Evolutionary conservation across 2,888 invertebrate genomes (phyloP), one percentile per base, ranked within the genome.

Genomic region (Troilus luridus): DNA sequence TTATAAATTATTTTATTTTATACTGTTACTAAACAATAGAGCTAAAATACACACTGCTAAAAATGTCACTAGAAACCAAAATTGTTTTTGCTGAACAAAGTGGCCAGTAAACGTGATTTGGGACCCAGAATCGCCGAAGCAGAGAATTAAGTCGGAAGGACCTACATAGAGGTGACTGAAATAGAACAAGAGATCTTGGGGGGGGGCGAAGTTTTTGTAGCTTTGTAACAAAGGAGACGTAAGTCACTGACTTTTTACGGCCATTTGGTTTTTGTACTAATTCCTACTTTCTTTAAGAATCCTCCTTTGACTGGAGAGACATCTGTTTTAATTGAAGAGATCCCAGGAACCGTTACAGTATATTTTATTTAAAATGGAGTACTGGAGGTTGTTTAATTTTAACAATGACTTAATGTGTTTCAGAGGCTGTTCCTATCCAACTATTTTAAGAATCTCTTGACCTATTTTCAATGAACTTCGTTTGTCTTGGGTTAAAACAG

Each of bases 381-480:
- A 67, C 24, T 19, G 19, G 27, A 17, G 24, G 27, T 19, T n/a
- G n/a, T 56, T 85, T 85, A 56, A 56, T 58, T 85, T 85, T n/a
- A 85, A 85, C 85, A 85, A 85, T 85, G 85, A 85, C 85, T 85
- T 85, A 54, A 85, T 85, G 56, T 58, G 56, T 85, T 85, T 56
- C 56, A 56, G 85, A 56, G 56, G 56, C 85, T 56, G 14, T 58
- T 85, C 85, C 56, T 56, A n/a, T 5, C 56, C 85, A 56, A 85
- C 85, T 85, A 85, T 85, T 85, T 85, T 58, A 8, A 56, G 85
- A 56, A 17, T 58, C 85, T 85, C 56, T 56, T 85, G 85, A 85
- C 56, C 85, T 85, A 85, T 85, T 58, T 81, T 77, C 85, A 56
- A 56, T 56, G 85, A 85, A 85, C 85, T 85, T 56, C n/a, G 85